Percentiles rank a stretch among this genome's conserved stretches.
These are phyloP conservation scores for Scartelaos histophorus DNA, from an alignment of 2,113 vertebrate genomes.

Conservation along the genomic window DNA sequence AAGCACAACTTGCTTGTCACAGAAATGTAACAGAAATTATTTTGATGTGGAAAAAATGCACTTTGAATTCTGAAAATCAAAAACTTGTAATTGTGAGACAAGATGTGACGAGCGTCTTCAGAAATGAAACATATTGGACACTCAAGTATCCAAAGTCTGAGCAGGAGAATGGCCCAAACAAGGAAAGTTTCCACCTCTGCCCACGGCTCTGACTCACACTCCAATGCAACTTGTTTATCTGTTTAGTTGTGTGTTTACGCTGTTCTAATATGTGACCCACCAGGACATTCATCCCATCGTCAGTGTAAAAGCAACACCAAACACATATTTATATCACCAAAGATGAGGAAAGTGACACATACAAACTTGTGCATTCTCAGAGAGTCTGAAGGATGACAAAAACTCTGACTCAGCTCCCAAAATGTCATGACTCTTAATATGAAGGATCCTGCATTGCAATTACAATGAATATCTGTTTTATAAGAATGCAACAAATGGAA, in stretches of 20 bases:
- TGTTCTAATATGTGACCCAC: constrained; percentile 37
- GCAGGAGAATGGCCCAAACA: constrained; percentile 63
- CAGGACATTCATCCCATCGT: constrained; percentile 28
- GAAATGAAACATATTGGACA: constrained; percentile 34
- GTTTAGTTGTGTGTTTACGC: constrained; percentile 22
- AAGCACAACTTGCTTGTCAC: neutral
- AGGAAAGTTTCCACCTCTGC: constrained; percentile 68
- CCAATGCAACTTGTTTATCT: constrained; percentile 68
- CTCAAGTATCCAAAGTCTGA: constrained; percentile 50
- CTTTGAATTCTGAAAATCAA: neutral
- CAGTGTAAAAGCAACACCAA: constrained; percentile 16
- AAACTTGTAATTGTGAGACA: neutral
- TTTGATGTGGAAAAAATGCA: neutral
- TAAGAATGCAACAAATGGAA: constrained; percentile 16
- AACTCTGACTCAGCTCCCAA: constrained; percentile 55
- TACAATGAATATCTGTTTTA: constrained; percentile 42
- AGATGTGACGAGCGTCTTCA: constrained; percentile 1
- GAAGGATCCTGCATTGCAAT: constrained; percentile 27
- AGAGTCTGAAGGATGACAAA: constrained; percentile 39
- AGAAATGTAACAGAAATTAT: neutral
- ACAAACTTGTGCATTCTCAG: constrained; percentile 30
- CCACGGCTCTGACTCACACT: constrained; percentile 67
- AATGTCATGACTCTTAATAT: constrained; percentile 45
- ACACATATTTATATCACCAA: constrained; percentile 23
- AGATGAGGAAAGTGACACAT: constrained; percentile 15